Percentiles rank a stretch among this genome's conserved stretches.
Evolutionary conservation across 2,888 invertebrate species (phyloP).

Genomic region (Hemaris fuciformis): DNA sequence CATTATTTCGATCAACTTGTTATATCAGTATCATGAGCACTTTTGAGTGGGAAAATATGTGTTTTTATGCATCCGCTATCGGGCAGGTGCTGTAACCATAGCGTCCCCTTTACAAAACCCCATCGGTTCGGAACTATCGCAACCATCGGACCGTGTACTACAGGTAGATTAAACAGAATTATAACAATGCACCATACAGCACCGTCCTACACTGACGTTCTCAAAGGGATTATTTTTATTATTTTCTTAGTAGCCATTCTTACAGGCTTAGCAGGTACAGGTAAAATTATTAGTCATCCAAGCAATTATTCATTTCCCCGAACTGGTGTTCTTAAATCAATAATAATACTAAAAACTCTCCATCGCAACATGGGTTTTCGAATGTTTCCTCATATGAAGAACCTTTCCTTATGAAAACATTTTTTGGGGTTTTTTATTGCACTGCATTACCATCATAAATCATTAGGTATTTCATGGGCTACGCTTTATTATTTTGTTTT

Average conservation of each 20-base stretch:
- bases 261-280: background rate
- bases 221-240: background rate
- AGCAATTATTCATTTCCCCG: background rate
- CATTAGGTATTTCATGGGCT: no score
- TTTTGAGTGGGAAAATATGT: background rate
- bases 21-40: background rate
- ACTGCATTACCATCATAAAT: no score
- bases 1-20: background rate
- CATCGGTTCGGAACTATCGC: conserved; percentile 50
- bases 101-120: conserved; percentile 31
- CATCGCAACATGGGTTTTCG: no score
- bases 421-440: no score
- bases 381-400: background rate
- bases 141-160: conserved; percentile 47
- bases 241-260: background rate
- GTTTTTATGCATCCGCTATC: background rate
- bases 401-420: background rate
- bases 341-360: no score
- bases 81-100: conserved; percentile 31
- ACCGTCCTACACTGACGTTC: background rate
- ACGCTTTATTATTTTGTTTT: no score
- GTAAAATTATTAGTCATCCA: background rate
- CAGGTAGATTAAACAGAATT: conserved; percentile 20
- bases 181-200: background rate
- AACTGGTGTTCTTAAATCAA: background rate